Base-by-base conservation (phyloP, 2,113 vertebrate species). In the Chaenocephalus aceratus region DNA sequence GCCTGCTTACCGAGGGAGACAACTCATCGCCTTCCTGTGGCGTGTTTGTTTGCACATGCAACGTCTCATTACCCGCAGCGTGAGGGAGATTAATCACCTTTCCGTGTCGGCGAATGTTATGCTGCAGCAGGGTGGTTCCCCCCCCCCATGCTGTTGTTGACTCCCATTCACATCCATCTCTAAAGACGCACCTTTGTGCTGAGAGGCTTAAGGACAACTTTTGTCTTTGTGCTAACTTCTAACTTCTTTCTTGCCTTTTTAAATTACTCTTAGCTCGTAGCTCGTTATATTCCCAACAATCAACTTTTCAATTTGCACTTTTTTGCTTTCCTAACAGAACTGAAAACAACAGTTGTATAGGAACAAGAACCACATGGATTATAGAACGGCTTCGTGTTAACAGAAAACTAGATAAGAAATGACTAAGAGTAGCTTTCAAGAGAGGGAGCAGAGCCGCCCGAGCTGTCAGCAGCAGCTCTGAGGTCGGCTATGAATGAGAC, bases 401-500 rank as follows among this genome's bases (percentile, higher is more conserved):
- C 66, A 81, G 58, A 62, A 57, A 75, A 63, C 64, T 6, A 48
- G 54, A 71, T 44, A 11, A 70, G 67, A 48, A 45, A 57, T 76
- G 41, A 78, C 54, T 52, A 66, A 79, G 84, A 61, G 30, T 68
- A 74, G 49, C 73, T 88, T 85, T 84, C 48, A 75, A 65, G 76
- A 34, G 23, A 66, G 13, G 18, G 36, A 66, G 60, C 46, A 46
- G 51, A 71, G 52, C 67, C 63, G 60, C 52, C 70, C 72, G 72
- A 63, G 80, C 78, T 68, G 84, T 85, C 83, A 53, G 6, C 30
- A 52, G n/a, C 58, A 66, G 70, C 70, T 73, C 71, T 45, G 74
- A 83, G 26, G 26, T 26, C 26, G 26, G 26, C 26, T 26, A 26
- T 26, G 26, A 89, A 91, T 90, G 84, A 91, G 91, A 89, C 80